Evolutionary conservation across 2,797 vertebrate species (phyloP).

Genomic region (Enteromius treurensis): DNA sequence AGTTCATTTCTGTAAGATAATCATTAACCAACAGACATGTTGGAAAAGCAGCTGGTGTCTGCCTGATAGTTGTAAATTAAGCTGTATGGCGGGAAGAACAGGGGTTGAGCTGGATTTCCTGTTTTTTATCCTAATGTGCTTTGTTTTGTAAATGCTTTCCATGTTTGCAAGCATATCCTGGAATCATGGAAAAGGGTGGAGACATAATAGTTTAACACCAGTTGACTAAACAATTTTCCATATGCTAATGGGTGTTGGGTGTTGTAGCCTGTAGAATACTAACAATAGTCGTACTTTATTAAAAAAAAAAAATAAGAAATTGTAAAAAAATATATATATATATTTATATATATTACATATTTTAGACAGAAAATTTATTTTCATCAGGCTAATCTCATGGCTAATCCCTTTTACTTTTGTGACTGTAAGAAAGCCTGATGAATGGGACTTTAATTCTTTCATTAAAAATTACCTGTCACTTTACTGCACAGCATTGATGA

Average conservation of each 20-base stretch:
- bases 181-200: conserved; percentile 40
- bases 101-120: conserved; percentile 44
- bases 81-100: conserved; percentile 49
- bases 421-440: neutral
- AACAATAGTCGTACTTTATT: neutral
- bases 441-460: conserved; percentile 41
- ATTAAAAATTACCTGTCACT: conserved; percentile 18
- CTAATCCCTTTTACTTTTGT: conserved; percentile 19
- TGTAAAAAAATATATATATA: too few relatives aligned
- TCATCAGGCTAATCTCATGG: conserved; percentile 7
- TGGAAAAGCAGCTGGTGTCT: conserved; percentile 45
- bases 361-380: neutral
- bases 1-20: conserved; percentile 69
- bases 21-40: conserved; percentile 62
- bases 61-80: conserved; percentile 37
- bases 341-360: too few relatives aligned
- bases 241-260: conserved; percentile 54
- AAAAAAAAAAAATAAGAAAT: too few relatives aligned
- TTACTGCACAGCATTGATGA: conserved; percentile 2
- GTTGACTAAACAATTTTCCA: conserved; percentile 42
- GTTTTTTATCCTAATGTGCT: conserved; percentile 40
- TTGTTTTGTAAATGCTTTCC: conserved; percentile 51
- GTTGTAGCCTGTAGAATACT: conserved; percentile 9
- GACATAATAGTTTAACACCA: conserved; percentile 21
- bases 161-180: conserved; percentile 48